Conservation (phyloP, 2,888 invertebrate genomes). For the Chrysopilus asiliformis region DNA sequence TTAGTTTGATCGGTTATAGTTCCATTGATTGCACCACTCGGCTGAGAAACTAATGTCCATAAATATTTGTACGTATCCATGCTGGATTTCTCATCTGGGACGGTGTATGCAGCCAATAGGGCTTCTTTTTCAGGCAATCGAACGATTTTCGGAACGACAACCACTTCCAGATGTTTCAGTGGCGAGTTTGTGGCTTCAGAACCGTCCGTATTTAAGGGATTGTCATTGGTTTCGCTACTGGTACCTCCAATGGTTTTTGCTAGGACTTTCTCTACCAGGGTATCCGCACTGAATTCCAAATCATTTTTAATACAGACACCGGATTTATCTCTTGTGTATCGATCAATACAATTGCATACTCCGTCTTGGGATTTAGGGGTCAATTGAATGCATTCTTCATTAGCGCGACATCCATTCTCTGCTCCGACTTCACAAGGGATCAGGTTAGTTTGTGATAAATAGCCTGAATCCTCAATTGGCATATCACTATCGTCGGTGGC, state of each 20-base stretch:
- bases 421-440: conserved; percentile 47
- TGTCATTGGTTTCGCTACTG: conserved; percentile 4
- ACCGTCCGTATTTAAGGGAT: conserved; percentile 3
- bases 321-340: conserved; percentile 41
- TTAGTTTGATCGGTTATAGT: conserved; percentile 74
- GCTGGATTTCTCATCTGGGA: conserved; percentile 58
- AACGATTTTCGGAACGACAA: conserved; percentile 64
- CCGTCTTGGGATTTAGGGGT: conserved; percentile 47
- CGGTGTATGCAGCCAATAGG: conserved; percentile 66
- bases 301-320: conserved; percentile 30
- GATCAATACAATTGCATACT: conserved; percentile 56
- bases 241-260: conserved; percentile 15
- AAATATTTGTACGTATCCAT: conserved; percentile 71
- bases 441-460: conserved; percentile 34
- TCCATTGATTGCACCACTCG: conserved; percentile 60
- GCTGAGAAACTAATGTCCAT: conserved; percentile 77
- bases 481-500: conserved; percentile 4
- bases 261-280: conserved; percentile 16
- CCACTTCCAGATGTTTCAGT: conserved; percentile 55
- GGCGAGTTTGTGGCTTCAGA: conserved; percentile 31
- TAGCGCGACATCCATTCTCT: conserved; percentile 43
- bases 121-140: conserved; percentile 73
- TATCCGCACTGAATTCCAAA: conserved; percentile 22
- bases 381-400: conserved; percentile 54
- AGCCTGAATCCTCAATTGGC: conserved; percentile 21